Conservation (phyloP, 1,140 invertebrate species). For the Nephila pilipes region DNA sequence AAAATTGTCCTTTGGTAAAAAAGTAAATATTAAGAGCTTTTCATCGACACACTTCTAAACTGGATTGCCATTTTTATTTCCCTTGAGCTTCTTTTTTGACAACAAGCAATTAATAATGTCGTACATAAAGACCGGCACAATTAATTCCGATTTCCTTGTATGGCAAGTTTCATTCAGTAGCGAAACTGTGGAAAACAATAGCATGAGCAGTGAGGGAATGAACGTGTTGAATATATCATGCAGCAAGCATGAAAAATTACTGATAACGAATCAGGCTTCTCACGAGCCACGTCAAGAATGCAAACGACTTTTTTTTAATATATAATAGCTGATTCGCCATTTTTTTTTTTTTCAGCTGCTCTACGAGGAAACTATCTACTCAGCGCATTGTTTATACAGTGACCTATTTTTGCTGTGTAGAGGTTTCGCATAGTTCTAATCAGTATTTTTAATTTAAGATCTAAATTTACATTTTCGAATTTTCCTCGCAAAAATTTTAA, state of each 20-base stretch:
- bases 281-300: background rate
- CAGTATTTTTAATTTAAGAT: too few species aligned
- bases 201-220: background rate
- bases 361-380: background rate
- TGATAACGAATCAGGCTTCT: background rate
- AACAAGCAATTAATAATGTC: too few species aligned
- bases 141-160: too few species aligned
- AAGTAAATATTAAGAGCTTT: too few species aligned
- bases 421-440: background rate
- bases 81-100: too few species aligned
- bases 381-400: slow-evolving; percentile 12
- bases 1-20: too few species aligned
- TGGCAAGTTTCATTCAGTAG: too few species aligned
- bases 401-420: background rate
- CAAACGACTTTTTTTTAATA: background rate
- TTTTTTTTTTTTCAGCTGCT: slow-evolving; percentile 1
- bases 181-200: background rate
- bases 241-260: background rate
- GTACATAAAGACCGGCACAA: too few species aligned
- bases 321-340: background rate
- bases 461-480: too few species aligned
- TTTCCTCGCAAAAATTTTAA: too few species aligned
- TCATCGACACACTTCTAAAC: too few species aligned
- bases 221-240: background rate
- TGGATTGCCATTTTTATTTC: too few species aligned